Evolutionary conservation across 2,888 invertebrate species (phyloP).

Genomic region (Dastarcus helophoroides): DNA sequence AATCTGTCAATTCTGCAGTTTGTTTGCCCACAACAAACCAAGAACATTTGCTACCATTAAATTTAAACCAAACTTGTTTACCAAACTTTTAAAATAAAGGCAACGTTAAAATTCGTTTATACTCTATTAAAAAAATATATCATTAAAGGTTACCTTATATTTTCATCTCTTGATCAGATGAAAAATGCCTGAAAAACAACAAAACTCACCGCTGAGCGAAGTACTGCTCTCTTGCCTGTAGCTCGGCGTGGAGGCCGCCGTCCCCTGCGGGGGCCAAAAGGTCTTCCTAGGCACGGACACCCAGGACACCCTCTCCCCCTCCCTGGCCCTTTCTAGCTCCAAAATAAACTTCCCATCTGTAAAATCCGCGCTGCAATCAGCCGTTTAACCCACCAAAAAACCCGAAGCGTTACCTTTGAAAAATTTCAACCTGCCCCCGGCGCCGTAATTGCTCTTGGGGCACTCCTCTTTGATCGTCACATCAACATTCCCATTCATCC

Average conservation of each 20-base stretch:
- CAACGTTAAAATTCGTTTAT: too few relatives aligned
- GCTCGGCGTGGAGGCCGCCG: conserved; percentile 45
- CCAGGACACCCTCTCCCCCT: conserved; percentile 77
- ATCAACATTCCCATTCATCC: conserved; percentile 58
- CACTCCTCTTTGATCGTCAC: conserved; percentile 43
- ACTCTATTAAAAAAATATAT: too few relatives aligned
- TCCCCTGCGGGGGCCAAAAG: conserved; percentile 71
- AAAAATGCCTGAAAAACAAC: too few relatives aligned
- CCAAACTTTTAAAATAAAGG: too few relatives aligned
- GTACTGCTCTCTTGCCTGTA: conserved; percentile 62
- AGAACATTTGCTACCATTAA: too few relatives aligned
- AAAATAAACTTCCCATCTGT: conserved; percentile 83
- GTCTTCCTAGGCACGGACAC: conserved; percentile 82
- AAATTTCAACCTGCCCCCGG: conserved; percentile 70
- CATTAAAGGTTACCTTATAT: too few relatives aligned
- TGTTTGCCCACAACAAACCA: too few relatives aligned
- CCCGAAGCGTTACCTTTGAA: conserved; percentile 56
- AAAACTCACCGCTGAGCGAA: conserved; percentile 62
- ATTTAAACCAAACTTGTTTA: too few relatives aligned
- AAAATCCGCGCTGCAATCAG: too few relatives aligned
- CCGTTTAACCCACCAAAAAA: too few relatives aligned
- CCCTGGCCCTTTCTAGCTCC: conserved; percentile 65
- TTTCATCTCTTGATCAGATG: too few relatives aligned
- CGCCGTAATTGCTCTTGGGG: conserved; percentile 31
- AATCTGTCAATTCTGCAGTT: too few relatives aligned